These are phyloP conservation scores for Dryoscopus gambensis DNA, from an alignment of 2,113 vertebrate genomes.

Conservation along the genomic window DNA sequence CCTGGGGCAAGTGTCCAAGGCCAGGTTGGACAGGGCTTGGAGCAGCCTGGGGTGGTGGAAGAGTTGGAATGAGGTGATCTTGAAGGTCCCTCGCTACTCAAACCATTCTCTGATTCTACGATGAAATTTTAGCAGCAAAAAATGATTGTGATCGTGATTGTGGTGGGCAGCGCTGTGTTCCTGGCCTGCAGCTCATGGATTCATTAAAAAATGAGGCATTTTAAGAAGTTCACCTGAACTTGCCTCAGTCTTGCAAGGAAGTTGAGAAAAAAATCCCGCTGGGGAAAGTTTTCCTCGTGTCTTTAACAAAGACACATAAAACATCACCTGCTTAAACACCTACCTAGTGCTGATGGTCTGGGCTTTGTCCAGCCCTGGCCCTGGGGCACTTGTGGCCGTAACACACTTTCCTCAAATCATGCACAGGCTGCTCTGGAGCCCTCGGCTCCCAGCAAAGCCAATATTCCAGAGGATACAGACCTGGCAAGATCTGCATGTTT, in stretches of 20 bases:
- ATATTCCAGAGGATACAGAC: neutral
- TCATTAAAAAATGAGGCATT: neutral
- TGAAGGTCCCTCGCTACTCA: no score
- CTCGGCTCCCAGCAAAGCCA: neutral
- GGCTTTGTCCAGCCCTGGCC: neutral
- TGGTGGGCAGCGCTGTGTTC: neutral
- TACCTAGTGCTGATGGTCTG: neutral
- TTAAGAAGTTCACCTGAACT: neutral
- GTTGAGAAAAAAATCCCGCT: neutral
- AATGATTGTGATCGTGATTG: no score
- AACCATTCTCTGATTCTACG: neutral
- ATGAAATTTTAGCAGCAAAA: no score
- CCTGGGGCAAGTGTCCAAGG: neutral
- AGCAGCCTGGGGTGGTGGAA: neutral
- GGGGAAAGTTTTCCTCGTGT: neutral
- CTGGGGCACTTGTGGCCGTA: neutral
- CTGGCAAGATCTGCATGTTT: neutral
- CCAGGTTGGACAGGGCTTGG: rapidly evolving
- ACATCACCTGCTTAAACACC: neutral
- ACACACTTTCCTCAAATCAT: neutral
- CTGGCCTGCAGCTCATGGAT: neutral
- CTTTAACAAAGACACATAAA: neutral
- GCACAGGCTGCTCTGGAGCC: neutral
- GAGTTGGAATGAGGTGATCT: neutral
- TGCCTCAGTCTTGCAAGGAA: neutral